phyloP scores from a whole-genome alignment of 2,888 invertebrate genomes.

The Aromia moschata region DNA sequence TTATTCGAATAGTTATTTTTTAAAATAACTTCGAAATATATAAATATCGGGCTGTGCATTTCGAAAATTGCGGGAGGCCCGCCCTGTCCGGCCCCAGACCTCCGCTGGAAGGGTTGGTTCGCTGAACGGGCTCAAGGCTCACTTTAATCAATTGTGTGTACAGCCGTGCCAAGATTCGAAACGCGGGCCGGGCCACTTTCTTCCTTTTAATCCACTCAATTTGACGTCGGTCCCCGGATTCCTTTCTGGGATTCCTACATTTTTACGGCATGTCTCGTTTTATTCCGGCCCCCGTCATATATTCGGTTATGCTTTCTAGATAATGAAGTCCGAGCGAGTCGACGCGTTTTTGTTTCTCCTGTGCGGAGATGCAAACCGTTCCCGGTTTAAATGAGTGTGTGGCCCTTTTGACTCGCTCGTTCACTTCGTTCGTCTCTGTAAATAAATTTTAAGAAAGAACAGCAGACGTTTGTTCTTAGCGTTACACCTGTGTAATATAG shows the following conservation, averaged over 20 bases:
- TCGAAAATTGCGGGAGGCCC: conserved; percentile 15
- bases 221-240: conserved; percentile 33
- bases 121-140: conserved; percentile 39
- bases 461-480: no score
- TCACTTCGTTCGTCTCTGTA: no score
- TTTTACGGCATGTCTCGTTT: conserved; percentile 16
- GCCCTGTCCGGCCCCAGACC: conserved; percentile 13
- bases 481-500: no score
- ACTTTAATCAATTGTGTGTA: conserved; percentile 57
- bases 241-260: conserved; percentile 12
- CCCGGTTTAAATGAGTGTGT: no score
- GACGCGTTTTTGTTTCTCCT: no score
- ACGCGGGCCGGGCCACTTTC: conserved; percentile 46
- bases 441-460: no score
- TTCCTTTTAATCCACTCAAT: conserved; percentile 49
- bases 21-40: no score
- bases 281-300: neutral
- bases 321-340: no score
- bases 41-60: no score
- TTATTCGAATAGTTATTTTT: no score
- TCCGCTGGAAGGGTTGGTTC: conserved; percentile 38
- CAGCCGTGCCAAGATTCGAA: conserved; percentile 54
- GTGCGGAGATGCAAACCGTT: no score
- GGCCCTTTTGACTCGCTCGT: no score
- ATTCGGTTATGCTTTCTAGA: neutral